Base-by-base conservation (phyloP, 2,113 vertebrate genomes). In the Eclectus roratus region DNA sequence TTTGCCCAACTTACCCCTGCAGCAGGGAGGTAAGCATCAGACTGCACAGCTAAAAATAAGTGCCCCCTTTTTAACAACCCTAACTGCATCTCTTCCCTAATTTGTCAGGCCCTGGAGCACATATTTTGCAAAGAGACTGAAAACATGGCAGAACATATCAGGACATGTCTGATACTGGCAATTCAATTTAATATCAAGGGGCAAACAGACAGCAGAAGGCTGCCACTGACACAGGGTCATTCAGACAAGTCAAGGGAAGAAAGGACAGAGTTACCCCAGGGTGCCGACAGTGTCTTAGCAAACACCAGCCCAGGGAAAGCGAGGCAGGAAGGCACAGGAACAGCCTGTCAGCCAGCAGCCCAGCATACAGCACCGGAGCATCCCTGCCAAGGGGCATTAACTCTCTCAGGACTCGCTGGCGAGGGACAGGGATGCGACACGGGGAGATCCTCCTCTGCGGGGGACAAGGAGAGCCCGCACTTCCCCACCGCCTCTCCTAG, bases 41-140 rank as follows among this genome's bases (percentile, higher is more conserved):
- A 20, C 60, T 24, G 65, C 41, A 50, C 53, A 53, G 56, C 92
- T 94, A 86, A 95, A 97, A 91, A 96, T 83, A 93, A 94, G 72
- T 28, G 91, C 10, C 69, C 85, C 91, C 85, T 93, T 95, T 93
- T 89, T 44, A 87, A 91, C 49, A 95, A 13, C 35, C 64, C 39
- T 74, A 65, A 66, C 52, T 33, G 80, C 80, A 39, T 68, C 78
- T 83, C 64, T 35, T 58, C 65, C 68, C 1, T 35, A 86, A 80
- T 44, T 73, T 6, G 1, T 47, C 88, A 72, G 74, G 69, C 69
- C 52, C 43, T 4, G 16, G 37, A 64, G 46, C 9, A 27, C 12
- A 2, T 13, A 15, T 66, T 70, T 76, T 58, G 68, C 76, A 46
- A 44, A 46, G 72, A 83, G 80, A 25, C 17, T 13, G 52, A 44